phyloP scores from a whole-genome alignment of 1,140 invertebrate species.

The Littorina saxatilis region DNA sequence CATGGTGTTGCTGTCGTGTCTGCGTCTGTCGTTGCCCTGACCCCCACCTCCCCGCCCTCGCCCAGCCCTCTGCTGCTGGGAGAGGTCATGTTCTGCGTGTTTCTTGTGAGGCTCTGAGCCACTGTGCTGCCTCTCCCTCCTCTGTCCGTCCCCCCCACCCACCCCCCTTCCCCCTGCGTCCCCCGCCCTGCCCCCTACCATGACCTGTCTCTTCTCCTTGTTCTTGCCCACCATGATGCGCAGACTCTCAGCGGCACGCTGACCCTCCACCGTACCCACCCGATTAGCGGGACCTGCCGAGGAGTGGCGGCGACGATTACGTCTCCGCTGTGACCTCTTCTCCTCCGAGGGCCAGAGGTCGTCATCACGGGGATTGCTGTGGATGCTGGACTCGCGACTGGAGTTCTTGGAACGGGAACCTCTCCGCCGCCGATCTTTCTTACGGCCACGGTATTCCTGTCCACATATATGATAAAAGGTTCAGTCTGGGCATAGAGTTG shows the following conservation, averaged over 20 bases:
- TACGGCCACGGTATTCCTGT: slow-evolving; percentile 37
- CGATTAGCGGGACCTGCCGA: slow-evolving; percentile 36
- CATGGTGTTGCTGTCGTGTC: neutral
- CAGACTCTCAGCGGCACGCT: slow-evolving; percentile 30
- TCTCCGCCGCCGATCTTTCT: slow-evolving; percentile 39
- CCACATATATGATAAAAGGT: slow-evolving; percentile 3
- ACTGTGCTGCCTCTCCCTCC: slow-evolving; percentile 19
- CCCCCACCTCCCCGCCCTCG: slow-evolving; percentile 6
- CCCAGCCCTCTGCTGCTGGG: slow-evolving; percentile 25
- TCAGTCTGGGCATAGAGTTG: too few species aligned
- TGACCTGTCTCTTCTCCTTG: slow-evolving; percentile 39
- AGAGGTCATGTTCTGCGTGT: slow-evolving; percentile 17
- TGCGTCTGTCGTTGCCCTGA: neutral
- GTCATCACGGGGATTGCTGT: slow-evolving; percentile 44
- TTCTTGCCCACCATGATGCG: slow-evolving; percentile 40
- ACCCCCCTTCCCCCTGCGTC: slow-evolving; percentile 24
- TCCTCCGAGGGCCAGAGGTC: slow-evolving; percentile 9
- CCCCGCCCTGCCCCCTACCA: slow-evolving; percentile 31
- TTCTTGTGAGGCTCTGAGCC: slow-evolving; percentile 10
- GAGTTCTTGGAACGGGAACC: slow-evolving; percentile 32
- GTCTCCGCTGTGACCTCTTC: slow-evolving; percentile 28
- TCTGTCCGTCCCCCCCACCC: slow-evolving; percentile 28
- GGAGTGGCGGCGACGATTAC: slow-evolving; percentile 43
- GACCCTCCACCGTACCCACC: slow-evolving; percentile 32
- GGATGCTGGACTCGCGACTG: slow-evolving; percentile 44